Conservation (phyloP, 1,140 invertebrate species). For the Hycleus cichorii region DNA sequence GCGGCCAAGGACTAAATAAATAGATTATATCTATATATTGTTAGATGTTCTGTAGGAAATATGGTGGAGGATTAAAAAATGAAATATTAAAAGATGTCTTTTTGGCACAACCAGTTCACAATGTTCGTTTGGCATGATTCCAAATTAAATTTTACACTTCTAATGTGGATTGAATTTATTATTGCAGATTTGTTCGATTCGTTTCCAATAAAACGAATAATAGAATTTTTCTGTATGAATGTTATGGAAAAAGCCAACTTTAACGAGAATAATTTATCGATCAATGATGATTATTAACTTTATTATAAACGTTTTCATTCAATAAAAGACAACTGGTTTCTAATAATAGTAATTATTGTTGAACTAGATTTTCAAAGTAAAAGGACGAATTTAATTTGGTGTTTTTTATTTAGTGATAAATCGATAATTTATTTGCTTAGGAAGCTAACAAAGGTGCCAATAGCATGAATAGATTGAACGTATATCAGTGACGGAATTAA, state of each 20-base stretch:
- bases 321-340: too few relatives aligned
- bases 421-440: too few relatives aligned
- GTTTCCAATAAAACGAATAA: slow-evolving; percentile 6
- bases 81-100: slow-evolving; percentile 21
- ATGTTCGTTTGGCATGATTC: slow-evolving; percentile 20
- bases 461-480: slow-evolving; percentile 4
- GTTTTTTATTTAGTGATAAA: too few relatives aligned
- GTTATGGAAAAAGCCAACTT: too few relatives aligned
- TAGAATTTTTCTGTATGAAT: too few relatives aligned
- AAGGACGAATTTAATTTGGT: too few relatives aligned
- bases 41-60: neutral
- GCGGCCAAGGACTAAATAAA: neutral
- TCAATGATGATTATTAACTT: too few relatives aligned
- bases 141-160: slow-evolving; percentile 30
- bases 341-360: too few relatives aligned
- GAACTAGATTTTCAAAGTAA: too few relatives aligned
- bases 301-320: too few relatives aligned
- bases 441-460: neutral
- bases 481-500: slow-evolving; percentile 11
- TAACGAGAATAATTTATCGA: too few relatives aligned
- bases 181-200: slow-evolving; percentile 26
- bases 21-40: neutral
- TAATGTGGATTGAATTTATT: slow-evolving; percentile 27
- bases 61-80: slow-evolving; percentile 10
- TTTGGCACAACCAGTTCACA: slow-evolving; percentile 11